Evolutionary conservation across 30 jellyfish, hydroid and myxozoan species (phyloP).

Genomic region (Turritopsis dohrnii): DNA sequence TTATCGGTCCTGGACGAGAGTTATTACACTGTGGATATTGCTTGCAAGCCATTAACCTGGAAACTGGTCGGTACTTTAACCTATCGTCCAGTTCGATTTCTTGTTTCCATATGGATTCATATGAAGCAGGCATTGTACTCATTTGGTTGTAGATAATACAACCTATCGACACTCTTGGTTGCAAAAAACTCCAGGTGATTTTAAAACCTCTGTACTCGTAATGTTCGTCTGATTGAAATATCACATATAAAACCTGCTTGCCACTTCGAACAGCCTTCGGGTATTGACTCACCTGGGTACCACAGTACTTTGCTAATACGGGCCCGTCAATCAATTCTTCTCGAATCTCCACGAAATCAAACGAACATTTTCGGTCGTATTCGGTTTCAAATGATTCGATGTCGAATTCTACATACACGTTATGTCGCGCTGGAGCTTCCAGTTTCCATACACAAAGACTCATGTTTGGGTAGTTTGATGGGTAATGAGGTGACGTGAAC

Average conservation of each 20-base stretch:
- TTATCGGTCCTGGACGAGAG: conserved; percentile 64
- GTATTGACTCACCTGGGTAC: neutral
- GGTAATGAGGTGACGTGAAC: conserved; percentile 16
- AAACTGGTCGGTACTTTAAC: conserved; percentile 37
- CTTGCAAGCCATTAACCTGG: conserved; percentile 74
- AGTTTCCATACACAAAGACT: conserved; percentile 24
- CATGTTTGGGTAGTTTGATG: conserved; percentile 5
- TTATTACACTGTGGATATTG: conserved; percentile 87
- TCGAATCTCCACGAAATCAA: conserved; percentile 21
- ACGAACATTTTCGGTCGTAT: conserved; percentile 2
- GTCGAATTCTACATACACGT: conserved; percentile 26
- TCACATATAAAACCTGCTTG: conserved; percentile 51
- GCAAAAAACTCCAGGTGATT: conserved; percentile 74
- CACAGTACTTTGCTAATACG: conserved; percentile 20
- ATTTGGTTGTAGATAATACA: conserved; percentile 67
- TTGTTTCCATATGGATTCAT: conserved; percentile 20
- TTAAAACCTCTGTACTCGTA: conserved; percentile 57
- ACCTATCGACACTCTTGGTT: conserved; percentile 84
- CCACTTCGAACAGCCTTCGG: conserved; percentile 61
- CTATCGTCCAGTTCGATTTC: conserved; percentile 17
- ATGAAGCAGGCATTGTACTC: conserved; percentile 41
- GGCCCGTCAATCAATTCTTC: conserved; percentile 21
- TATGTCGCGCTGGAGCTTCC: conserved; percentile 19
- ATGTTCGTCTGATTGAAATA: conserved; percentile 49
- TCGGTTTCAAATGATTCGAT: conserved; percentile 15